Evolutionary conservation across 2,113 vertebrate genomes (phyloP).

Genomic region (Rhegmatorhina hoffmannsi): DNA sequence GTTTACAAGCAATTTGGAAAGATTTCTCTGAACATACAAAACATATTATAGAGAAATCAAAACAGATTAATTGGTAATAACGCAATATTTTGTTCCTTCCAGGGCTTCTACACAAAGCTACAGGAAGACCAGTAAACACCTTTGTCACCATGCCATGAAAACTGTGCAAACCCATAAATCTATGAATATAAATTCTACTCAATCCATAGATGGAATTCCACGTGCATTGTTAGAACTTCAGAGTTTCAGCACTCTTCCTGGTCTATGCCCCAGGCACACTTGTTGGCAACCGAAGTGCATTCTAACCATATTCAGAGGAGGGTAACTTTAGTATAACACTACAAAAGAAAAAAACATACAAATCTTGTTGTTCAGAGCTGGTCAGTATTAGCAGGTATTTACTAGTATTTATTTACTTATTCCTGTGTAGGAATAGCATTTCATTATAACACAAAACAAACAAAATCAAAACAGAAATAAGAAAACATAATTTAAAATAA

Average conservation of each 20-base stretch:
- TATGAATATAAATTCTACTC: background rate
- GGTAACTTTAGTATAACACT: background rate
- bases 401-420: background rate
- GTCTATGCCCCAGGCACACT: background rate
- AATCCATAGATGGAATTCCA: background rate
- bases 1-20: background rate
- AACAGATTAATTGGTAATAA: background rate
- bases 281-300: background rate
- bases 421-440: background rate
- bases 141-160: background rate
- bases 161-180: background rate
- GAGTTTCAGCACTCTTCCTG: background rate
- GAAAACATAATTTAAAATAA: background rate
- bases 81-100: background rate
- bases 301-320: background rate
- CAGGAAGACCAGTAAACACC: background rate
- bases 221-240: background rate
- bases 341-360: background rate
- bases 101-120: background rate
- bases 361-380: background rate
- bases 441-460: background rate
- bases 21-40: background rate
- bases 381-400: background rate
- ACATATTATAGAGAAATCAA: background rate
- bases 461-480: background rate